Percentiles rank a stretch among this genome's conserved stretches.
These are phyloP conservation scores for Chlorospingus flavigularis DNA, from an alignment of 2,797 vertebrate species.

Conservation along the genomic window DNA sequence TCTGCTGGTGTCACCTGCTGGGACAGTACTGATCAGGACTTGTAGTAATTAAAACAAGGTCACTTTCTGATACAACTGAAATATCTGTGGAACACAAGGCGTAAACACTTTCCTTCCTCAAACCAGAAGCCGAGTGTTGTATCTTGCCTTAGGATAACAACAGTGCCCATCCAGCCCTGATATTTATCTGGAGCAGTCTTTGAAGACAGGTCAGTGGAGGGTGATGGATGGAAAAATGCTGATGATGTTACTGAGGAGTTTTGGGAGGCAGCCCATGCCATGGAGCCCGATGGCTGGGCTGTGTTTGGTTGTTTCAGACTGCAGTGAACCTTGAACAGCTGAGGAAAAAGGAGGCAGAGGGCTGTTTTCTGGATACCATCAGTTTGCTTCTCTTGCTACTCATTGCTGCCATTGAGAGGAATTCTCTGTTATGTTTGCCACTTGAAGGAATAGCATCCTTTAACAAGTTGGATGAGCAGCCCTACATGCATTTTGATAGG, in stretches of 20 bases:
- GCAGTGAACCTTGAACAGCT: not conserved
- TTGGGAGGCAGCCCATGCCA: not conserved
- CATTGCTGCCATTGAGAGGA: not conserved
- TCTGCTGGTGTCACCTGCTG: not conserved
- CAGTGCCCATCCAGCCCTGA: not conserved
- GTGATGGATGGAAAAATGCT: not conserved
- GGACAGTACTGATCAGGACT: not conserved
- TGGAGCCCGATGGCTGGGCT: not conserved
- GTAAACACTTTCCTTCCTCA: not conserved
- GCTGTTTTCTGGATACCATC: not conserved
- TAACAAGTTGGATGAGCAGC: not conserved
- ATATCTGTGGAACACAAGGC: not conserved
- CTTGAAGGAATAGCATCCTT: not conserved
- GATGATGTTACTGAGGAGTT: not conserved
- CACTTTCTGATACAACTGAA: not conserved
- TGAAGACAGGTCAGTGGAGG: not conserved
- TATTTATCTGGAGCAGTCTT: not conserved
- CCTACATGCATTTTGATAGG: not conserved
- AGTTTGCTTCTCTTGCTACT: not conserved
- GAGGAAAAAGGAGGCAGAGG: not conserved
- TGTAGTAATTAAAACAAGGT: not conserved
- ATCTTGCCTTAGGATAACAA: not conserved
- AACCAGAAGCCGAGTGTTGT: not conserved
- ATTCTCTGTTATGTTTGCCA: not conserved
- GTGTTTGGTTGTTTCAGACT: not conserved